phyloP scores from a whole-genome alignment of 2,113 vertebrate genomes.

The Phrynosoma platyrhinos region DNA sequence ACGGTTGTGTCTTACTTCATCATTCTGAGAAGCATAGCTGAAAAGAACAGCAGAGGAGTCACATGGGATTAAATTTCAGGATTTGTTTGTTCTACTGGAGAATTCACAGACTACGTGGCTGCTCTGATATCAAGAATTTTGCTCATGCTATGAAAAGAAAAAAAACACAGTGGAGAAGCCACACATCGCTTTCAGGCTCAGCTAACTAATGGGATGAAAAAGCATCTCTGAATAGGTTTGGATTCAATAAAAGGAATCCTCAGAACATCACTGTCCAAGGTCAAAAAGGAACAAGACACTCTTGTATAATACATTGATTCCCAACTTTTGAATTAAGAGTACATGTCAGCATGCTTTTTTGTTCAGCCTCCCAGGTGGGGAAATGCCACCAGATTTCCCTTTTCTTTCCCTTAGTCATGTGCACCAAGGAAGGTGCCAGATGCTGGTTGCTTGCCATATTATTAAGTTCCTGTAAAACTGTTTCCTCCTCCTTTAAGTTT shows the following conservation, averaged over 20 bases:
- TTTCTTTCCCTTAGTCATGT: not conserved
- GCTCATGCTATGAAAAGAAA: constrained; percentile 17
- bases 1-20: not conserved
- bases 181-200: constrained; percentile 11
- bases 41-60: not conserved
- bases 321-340: constrained; percentile 47
- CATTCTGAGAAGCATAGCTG: not conserved
- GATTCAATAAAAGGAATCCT: constrained; percentile 23
- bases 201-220: constrained; percentile 32
- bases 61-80: not conserved
- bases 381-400: constrained; percentile 32
- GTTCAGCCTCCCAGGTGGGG: constrained; percentile 51
- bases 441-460: constrained; percentile 43
- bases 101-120: constrained; percentile 23
- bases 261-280: constrained; percentile 1
- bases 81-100: constrained; percentile 22
- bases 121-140: constrained; percentile 7
- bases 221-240: constrained; percentile 19
- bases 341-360: constrained; percentile 57
- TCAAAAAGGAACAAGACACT: constrained; percentile 14
- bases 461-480: not conserved
- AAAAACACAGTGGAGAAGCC: not conserved
- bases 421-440: constrained; percentile 60
- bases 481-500: not conserved
- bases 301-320: constrained; percentile 29